These are phyloP conservation scores for Lepidocolaptes lacrymiger DNA, from an alignment of 2,797 vertebrate species.

Conservation along the genomic window DNA sequence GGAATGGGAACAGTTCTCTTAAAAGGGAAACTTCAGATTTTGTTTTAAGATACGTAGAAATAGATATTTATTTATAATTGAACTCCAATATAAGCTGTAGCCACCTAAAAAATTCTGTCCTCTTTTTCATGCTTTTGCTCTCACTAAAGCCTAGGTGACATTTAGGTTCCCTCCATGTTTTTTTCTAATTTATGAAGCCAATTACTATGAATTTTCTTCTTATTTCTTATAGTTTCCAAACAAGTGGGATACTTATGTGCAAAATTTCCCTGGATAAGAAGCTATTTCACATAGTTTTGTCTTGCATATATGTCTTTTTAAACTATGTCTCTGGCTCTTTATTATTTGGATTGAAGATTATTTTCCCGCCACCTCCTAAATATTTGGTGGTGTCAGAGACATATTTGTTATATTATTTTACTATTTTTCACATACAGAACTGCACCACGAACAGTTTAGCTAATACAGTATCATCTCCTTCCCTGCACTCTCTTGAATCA, in stretches of 20 bases:
- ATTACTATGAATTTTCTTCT: not conserved
- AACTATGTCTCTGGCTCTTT: not conserved
- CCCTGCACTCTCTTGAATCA: accelerated
- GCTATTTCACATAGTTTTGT: not conserved
- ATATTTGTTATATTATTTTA: not conserved
- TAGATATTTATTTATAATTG: not conserved
- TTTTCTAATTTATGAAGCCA: not conserved
- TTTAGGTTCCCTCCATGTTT: not conserved
- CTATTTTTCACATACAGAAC: not conserved
- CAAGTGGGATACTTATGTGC: not conserved
- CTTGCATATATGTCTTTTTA: not conserved
- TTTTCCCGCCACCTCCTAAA: not conserved
- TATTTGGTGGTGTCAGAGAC: not conserved
- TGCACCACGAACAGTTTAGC: not conserved
- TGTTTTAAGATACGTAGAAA: not conserved
- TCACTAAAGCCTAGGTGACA: not conserved
- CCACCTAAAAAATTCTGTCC: not conserved
- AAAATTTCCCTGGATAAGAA: not conserved
- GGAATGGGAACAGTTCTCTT: not conserved
- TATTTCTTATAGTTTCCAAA: not conserved
- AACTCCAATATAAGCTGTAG: not conserved
- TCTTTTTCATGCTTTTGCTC: not conserved
- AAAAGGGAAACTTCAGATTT: not conserved
- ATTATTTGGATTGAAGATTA: not conserved
- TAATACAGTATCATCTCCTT: not conserved